Percentiles rank a stretch among this genome's conserved stretches.
Evolutionary conservation across 2,113 vertebrate species (phyloP).

Genomic region (Plecotus auritus): DNA sequence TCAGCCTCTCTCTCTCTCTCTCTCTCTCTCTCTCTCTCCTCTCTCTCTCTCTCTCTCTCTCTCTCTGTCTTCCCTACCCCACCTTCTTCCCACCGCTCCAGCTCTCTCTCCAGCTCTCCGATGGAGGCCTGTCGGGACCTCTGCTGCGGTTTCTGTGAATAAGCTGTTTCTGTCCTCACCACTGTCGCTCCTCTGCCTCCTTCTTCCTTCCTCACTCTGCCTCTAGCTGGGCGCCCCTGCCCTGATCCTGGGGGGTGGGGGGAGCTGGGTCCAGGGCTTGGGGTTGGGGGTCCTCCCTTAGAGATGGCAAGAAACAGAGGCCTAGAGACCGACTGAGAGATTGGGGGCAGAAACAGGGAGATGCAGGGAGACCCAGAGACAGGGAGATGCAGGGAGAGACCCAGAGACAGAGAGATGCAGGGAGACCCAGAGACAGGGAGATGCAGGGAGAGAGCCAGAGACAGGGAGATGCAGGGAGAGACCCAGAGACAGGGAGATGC

Average conservation of each 20-base stretch:
- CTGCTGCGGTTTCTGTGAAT: not conserved
- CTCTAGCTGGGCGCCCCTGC: not conserved
- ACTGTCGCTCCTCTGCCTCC: not conserved
- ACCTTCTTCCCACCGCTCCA: too few relatives aligned
- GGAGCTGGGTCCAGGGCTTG: accelerated
- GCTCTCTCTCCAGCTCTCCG: not conserved
- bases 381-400: not conserved
- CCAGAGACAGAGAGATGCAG: not conserved
- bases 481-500: not conserved
- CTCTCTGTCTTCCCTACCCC: too few relatives aligned
- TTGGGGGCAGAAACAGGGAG: too few relatives aligned
- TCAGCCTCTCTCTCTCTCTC: too few relatives aligned
- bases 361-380: too few relatives aligned
- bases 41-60: not conserved
- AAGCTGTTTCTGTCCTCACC: slow-evolving; percentile 49
- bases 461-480: not conserved
- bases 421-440: not conserved
- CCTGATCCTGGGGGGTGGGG: not conserved
- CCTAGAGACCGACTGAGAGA: not conserved
- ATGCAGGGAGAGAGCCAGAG: not conserved
- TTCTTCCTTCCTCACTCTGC: not conserved
- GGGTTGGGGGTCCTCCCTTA: not conserved
- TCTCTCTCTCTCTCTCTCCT: too few relatives aligned
- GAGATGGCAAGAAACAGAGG: not conserved
- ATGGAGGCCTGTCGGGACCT: not conserved